phyloP scores from a whole-genome alignment of 1,140 invertebrate species.

The Cyclargus thomasi region DNA sequence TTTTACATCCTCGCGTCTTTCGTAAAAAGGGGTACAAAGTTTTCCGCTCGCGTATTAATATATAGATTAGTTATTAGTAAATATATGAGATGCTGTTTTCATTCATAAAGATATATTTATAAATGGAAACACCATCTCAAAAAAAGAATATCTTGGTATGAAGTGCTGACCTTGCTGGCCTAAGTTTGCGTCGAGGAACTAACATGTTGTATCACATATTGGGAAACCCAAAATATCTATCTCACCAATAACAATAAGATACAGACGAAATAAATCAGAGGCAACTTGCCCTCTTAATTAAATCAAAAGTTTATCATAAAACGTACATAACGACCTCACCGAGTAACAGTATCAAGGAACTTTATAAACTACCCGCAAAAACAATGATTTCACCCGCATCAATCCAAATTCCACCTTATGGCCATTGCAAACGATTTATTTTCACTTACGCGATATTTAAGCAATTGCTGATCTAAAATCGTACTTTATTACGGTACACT shows the following conservation, averaged over 20 bases:
- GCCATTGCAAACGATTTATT: constrained; percentile 13
- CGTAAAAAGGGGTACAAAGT: too few relatives aligned
- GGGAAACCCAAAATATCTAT: not conserved
- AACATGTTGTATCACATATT: too few relatives aligned
- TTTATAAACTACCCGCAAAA: constrained; percentile 32
- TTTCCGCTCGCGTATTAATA: too few relatives aligned
- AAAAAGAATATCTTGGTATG: too few relatives aligned
- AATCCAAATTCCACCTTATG: constrained; percentile 18
- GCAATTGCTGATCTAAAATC: not conserved
- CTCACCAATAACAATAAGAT: not conserved
- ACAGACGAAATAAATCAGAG: constrained; percentile 27
- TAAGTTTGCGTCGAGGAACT: too few relatives aligned
- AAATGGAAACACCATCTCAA: too few relatives aligned
- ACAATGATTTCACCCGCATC: not conserved
- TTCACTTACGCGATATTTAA: not conserved
- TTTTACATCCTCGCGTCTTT: too few relatives aligned
- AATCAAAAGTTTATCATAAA: constrained; percentile 63
- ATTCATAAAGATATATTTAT: too few relatives aligned
- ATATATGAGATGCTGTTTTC: too few relatives aligned
- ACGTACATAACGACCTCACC: constrained; percentile 52
- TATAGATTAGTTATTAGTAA: too few relatives aligned
- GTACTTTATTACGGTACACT: not conserved
- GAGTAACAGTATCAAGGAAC: constrained; percentile 42
- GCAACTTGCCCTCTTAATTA: constrained; percentile 50
- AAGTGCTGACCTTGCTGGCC: too few relatives aligned